Evolutionary conservation across 2,797 vertebrate genomes (phyloP).

Genomic region (Melopsittacus undulatus): DNA sequence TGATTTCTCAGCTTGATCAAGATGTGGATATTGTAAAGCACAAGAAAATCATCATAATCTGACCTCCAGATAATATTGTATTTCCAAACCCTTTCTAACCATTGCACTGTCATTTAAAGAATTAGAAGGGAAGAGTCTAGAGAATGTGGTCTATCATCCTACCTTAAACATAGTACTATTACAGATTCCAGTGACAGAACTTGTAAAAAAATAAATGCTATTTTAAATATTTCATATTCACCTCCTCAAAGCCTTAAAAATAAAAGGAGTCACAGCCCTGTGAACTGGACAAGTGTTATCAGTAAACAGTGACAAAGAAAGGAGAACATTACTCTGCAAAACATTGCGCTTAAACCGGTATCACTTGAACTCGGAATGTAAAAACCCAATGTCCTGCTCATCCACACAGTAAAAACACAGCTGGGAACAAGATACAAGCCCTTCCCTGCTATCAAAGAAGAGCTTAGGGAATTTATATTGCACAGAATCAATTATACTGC

Average conservation of each 20-base stretch:
- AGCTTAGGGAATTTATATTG: neutral
- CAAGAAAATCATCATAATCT: neutral
- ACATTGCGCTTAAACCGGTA: neutral
- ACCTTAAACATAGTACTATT: neutral
- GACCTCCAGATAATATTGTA: neutral
- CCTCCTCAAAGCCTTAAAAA: neutral
- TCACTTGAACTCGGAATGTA: neutral
- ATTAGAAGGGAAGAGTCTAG: neutral
- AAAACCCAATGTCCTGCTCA: neutral
- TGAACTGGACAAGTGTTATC: neutral
- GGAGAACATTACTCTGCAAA: neutral
- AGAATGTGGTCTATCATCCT: neutral
- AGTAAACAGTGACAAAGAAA: neutral
- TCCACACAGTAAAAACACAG: neutral
- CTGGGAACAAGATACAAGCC: neutral
- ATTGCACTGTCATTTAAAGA: neutral
- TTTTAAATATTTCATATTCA: neutral
- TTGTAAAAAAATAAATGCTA: neutral
- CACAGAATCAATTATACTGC: neutral
- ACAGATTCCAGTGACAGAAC: neutral
- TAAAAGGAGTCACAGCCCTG: neutral
- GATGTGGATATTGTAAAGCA: neutral
- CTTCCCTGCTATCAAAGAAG: neutral
- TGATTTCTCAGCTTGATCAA: neutral
- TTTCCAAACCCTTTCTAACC: neutral